These are phyloP conservation scores for Shargacucullia verbasci DNA, from an alignment of 2,888 invertebrate species.

Conservation along the genomic window DNA sequence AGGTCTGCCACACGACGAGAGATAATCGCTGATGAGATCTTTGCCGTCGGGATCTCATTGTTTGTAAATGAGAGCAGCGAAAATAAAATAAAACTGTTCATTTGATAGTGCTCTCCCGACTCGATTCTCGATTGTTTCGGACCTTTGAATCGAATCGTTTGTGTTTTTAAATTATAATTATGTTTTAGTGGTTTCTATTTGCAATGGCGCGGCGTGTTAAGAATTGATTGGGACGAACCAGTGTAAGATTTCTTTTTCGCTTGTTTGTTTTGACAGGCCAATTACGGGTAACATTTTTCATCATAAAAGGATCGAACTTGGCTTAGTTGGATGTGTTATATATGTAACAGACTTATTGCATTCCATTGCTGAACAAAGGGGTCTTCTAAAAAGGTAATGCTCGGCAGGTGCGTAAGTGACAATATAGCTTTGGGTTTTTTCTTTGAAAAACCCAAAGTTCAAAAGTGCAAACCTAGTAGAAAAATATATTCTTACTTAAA, in stretches of 20 bases:
- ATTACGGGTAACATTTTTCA: constrained; percentile 39
- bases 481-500: too few relatives aligned
- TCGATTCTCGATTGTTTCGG: constrained; percentile 63
- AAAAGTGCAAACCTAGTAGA: too few relatives aligned
- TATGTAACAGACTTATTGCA: constrained; percentile 10
- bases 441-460: too few relatives aligned
- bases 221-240: constrained; percentile 29
- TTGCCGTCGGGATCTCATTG: constrained; percentile 75
- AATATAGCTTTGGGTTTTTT: too few relatives aligned
- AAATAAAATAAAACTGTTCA: constrained; percentile 74
- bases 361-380: constrained; percentile 6
- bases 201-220: constrained; percentile 26
- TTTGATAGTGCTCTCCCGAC: constrained; percentile 68
- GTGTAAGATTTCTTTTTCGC: constrained; percentile 20
- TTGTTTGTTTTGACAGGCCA: constrained; percentile 38
- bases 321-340: too few relatives aligned
- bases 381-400: background rate
- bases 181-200: constrained; percentile 58
- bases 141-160: constrained; percentile 64
- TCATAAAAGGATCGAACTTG: constrained; percentile 13
- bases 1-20: constrained; percentile 62
- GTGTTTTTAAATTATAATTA: constrained; percentile 62
- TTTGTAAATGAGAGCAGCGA: constrained; percentile 81
- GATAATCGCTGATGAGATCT: constrained; percentile 82
- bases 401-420: too few relatives aligned